Evolutionary conservation across 2,888 invertebrate species (phyloP).

Genomic region (Polylopha cassiicola): DNA sequence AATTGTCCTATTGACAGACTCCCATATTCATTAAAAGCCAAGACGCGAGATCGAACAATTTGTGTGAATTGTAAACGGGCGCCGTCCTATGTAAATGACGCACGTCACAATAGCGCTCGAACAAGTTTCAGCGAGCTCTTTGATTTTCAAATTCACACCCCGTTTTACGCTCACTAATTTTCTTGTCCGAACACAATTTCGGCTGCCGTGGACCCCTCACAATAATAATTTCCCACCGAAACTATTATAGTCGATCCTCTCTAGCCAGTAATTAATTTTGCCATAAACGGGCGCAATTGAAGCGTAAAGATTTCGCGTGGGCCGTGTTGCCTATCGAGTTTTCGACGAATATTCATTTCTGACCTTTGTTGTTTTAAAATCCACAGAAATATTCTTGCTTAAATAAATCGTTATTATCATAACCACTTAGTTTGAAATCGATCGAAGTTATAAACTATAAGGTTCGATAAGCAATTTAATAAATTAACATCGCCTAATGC

Average conservation of each 20-base stretch:
- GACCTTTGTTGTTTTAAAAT: slow-evolving; percentile 50
- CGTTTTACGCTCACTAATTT: slow-evolving; percentile 76
- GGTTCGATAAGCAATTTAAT: too few species aligned
- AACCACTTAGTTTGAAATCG: too few species aligned
- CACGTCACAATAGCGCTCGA: slow-evolving; percentile 61
- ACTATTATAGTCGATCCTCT: slow-evolving; percentile 75
- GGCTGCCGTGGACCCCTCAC: slow-evolving; percentile 59
- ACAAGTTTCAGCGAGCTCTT: slow-evolving; percentile 65
- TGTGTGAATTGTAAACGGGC: slow-evolving; percentile 56
- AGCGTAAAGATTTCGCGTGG: slow-evolving; percentile 72
- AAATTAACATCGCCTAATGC: too few species aligned
- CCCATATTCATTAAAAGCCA: slow-evolving; percentile 41
- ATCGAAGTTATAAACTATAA: too few species aligned
- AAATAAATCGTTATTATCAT: too few species aligned
- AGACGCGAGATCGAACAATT: slow-evolving; percentile 45
- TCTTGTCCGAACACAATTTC: slow-evolving; percentile 77
- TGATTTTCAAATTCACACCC: slow-evolving; percentile 75
- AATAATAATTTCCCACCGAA: slow-evolving; percentile 73
- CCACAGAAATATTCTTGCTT: not conserved
- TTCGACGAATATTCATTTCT: slow-evolving; percentile 60
- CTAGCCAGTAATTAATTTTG: slow-evolving; percentile 74
- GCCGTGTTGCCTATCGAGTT: slow-evolving; percentile 54
- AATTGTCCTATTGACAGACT: slow-evolving; percentile 25
- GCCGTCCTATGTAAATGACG: slow-evolving; percentile 70
- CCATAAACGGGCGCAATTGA: slow-evolving; percentile 74